Conservation (phyloP, 1,140 invertebrate species). For the Proales similis region DNA sequence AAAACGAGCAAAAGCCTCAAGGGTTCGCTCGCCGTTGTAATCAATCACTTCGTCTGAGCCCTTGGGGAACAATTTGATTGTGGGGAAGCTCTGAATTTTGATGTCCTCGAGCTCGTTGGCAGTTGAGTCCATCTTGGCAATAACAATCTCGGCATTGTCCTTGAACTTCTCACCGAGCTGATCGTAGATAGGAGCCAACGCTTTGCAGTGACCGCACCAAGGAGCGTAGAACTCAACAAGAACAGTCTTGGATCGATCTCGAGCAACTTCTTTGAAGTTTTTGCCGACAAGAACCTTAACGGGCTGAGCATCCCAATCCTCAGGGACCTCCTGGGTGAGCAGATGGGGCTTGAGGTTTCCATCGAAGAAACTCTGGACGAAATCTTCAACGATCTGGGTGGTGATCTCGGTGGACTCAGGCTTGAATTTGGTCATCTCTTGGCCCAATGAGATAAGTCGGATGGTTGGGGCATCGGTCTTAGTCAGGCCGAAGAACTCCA, state of each 20-base stretch:
- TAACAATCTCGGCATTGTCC: constrained; percentile 72
- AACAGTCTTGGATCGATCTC: constrained; percentile 80
- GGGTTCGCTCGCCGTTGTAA: constrained; percentile 86
- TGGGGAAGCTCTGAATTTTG: constrained; percentile 91
- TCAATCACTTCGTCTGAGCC: constrained; percentile 82
- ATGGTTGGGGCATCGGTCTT: constrained; percentile 81
- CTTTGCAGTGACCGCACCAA: constrained; percentile 79
- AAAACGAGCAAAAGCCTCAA: constrained; percentile 86
- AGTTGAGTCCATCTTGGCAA: constrained; percentile 97
- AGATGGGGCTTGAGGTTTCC: constrained; percentile 85
- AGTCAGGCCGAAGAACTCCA: constrained; percentile 98
- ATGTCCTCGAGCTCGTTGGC: constrained; percentile 80
- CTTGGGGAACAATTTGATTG: constrained; percentile 88
- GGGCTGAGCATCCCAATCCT: constrained; percentile 90
- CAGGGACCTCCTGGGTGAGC: constrained; percentile 82
- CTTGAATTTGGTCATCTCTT: constrained; percentile 98
- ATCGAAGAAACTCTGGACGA: constrained; percentile 77
- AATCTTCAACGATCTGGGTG: constrained; percentile 68
- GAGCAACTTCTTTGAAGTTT: constrained; percentile 90
- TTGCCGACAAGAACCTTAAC: constrained; percentile 87
- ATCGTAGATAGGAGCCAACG: constrained; percentile 90
- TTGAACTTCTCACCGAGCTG: constrained; percentile 75
- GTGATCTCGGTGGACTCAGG: constrained; percentile 70
- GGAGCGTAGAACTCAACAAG: constrained; percentile 82
- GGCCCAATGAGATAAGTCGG: constrained; percentile 83